Base-by-base conservation (phyloP, 2,113 vertebrate genomes). In the Lycaon pictus region DNA sequence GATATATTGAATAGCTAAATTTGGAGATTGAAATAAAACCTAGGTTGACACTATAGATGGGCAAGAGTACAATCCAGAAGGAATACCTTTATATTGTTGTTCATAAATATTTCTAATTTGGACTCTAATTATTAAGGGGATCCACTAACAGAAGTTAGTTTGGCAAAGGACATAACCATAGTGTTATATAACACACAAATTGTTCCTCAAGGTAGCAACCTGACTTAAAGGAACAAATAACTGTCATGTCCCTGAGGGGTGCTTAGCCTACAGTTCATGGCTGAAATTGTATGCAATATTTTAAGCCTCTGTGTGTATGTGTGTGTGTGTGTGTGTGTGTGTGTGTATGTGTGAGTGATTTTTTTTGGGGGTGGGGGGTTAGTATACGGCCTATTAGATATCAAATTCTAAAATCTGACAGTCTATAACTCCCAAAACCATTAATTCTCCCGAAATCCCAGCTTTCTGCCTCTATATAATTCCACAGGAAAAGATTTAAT, bases 11-110 rank as follows among this genome's bases (percentile, higher is more conserved):
- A 71, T 69, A 4, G 55, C 7, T 86, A 93, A 60, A 60, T 88
- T 92, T 94, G 29, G 27, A 63, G 11, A 93, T 23, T 85, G 56
- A 94, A 94, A 89, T 86, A 89, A 96, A 88, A 43, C 37, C 2
- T 17, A 93, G 22, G 6, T 81, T 91, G 48, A 82, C 15, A 53
- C 4, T 88, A 43, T 35, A 56, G 72, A 65, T 72, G 55, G 90
- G n/a, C 10, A 63, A 35, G 3, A 84, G 9, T 37, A 43, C 0
- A 81, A 77, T 56, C 5, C 60, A 95, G 4, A 92, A 83, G 11
- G 62, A 82, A 69, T 76, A 76, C 2, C 4, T 92, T 83, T 93
- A 55, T 67, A 62, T 53, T 72, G 60, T 65, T 87, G 37, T 29
- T 91, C 51, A 95, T 74, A 83, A 72, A 7, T 5, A 17, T 80